A percentile compares a stretch with the other conserved stretches of the same genome.
These are phyloP conservation scores for Cheilosia soror DNA, from an alignment of 2,888 invertebrate species.

Conservation along the genomic window DNA sequence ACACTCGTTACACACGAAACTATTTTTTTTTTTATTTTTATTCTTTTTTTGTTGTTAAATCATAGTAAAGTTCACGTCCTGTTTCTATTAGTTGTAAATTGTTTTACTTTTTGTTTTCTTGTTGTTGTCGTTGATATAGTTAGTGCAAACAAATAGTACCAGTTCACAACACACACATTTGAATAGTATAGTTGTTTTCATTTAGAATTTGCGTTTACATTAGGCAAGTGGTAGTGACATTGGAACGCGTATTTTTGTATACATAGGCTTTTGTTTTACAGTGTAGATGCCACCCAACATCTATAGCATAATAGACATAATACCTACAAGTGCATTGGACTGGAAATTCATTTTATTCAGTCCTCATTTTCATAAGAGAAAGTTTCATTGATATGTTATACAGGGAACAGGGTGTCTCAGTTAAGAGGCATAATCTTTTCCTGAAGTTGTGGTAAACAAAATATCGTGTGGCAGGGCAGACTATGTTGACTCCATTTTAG, in stretches of 20 bases:
- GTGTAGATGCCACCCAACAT: conserved; percentile 5
- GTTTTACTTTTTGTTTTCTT: not conserved
- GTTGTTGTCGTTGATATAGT: conserved; percentile 1
- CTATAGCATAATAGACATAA: not conserved
- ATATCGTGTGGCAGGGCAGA: no score
- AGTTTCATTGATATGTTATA: no score
- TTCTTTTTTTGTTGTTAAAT: conserved; percentile 6
- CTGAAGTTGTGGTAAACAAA: no score
- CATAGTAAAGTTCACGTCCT: conserved; percentile 43
- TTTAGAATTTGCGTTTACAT: conserved; percentile 22
- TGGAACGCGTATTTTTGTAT: not conserved
- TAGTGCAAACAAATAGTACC: conserved; percentile 24
- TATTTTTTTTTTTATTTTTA: not conserved
- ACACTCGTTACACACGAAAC: conserved; percentile 27
- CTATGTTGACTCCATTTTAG: no score
- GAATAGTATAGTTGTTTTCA: conserved; percentile 6
- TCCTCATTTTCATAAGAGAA: not conserved
- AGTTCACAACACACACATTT: conserved; percentile 37
- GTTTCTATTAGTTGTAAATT: conserved; percentile 18
- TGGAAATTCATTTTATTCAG: not conserved
- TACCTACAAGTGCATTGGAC: conserved; percentile 16
- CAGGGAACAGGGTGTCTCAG: no score
- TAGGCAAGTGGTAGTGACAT: conserved; percentile 33
- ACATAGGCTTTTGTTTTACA: conserved; percentile 20
- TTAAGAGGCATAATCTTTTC: no score